phyloP scores from a whole-genome alignment of 2,797 vertebrate genomes.

The Chaetodon trifasciatus region DNA sequence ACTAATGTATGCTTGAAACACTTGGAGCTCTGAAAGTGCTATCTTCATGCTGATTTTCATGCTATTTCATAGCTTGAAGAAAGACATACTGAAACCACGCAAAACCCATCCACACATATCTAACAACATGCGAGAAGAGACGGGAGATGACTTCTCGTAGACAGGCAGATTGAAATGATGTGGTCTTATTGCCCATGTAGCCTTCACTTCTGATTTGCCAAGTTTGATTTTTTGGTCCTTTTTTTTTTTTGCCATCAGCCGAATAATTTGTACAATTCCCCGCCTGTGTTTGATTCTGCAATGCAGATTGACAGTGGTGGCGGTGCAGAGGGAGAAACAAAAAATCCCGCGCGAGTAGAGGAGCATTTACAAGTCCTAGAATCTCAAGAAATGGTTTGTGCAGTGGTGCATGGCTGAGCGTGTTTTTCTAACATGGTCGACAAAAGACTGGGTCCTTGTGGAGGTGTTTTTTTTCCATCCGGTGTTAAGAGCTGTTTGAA shows the following conservation, averaged over 20 bases:
- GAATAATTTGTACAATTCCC: conserved; percentile 56
- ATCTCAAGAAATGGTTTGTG: conserved; percentile 51
- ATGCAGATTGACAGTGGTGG: conserved; percentile 58
- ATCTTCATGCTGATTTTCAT: conserved; percentile 40
- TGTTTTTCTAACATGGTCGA: conserved; percentile 42
- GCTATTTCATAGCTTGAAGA: conserved; percentile 35
- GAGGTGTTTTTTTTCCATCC: conserved; percentile 31
- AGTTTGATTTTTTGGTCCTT: neutral
- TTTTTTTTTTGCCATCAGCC: conserved; percentile 29
- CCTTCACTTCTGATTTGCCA: conserved; percentile 18
- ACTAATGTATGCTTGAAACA: conserved; percentile 52
- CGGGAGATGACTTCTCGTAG: neutral
- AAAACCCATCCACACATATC: conserved; percentile 13
- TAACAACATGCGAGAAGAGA: conserved; percentile 15
- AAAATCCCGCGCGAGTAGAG: conserved; percentile 37
- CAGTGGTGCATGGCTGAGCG: conserved; percentile 33
- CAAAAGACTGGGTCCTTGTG: conserved; percentile 32
- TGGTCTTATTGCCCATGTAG: conserved; percentile 13
- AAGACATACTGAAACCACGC: conserved; percentile 10
- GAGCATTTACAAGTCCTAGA: conserved; percentile 27
- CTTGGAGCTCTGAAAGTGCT: conserved; percentile 28
- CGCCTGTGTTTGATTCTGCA: conserved; percentile 46
- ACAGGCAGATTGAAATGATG: conserved; percentile 25
- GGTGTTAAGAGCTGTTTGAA: conserved; percentile 41
- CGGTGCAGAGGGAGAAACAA: conserved; percentile 19